Evolutionary conservation across 2,113 vertebrate genomes (phyloP).

Genomic region (Anarhynchus alexandrinus): DNA sequence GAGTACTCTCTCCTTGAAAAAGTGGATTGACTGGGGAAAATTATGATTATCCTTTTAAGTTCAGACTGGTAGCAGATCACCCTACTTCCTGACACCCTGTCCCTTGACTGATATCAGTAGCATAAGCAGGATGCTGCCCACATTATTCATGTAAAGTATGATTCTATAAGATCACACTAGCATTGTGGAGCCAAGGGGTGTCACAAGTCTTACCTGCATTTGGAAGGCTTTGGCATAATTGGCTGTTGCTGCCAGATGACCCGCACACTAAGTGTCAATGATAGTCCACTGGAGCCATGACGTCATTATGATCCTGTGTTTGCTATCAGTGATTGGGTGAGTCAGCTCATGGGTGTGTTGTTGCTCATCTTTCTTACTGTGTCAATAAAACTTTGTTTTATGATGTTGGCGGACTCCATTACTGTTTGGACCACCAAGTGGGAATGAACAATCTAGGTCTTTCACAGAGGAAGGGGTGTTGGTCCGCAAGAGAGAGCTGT

Average conservation of each 20-base stretch:
- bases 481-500: not conserved
- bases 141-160: accelerated
- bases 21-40: not conserved
- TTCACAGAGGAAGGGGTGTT: accelerated
- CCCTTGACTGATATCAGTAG: accelerated
- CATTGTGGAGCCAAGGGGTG: accelerated
- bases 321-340: not conserved
- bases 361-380: not conserved
- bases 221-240: not conserved
- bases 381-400: not conserved
- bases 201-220: accelerated
- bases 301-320: not conserved
- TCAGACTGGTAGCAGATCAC: not conserved
- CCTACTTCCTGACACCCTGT: not conserved
- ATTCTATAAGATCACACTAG: accelerated
- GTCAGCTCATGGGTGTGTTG: not conserved
- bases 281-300: not conserved
- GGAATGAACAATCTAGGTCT: not conserved
- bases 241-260: not conserved
- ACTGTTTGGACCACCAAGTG: not conserved
- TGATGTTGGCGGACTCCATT: not conserved
- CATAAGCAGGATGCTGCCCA: not conserved
- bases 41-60: not conserved
- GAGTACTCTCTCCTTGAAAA: not conserved
- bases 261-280: not conserved